phyloP scores from a whole-genome alignment of 2,888 invertebrate genomes.

The Drosophila monieri region DNA sequence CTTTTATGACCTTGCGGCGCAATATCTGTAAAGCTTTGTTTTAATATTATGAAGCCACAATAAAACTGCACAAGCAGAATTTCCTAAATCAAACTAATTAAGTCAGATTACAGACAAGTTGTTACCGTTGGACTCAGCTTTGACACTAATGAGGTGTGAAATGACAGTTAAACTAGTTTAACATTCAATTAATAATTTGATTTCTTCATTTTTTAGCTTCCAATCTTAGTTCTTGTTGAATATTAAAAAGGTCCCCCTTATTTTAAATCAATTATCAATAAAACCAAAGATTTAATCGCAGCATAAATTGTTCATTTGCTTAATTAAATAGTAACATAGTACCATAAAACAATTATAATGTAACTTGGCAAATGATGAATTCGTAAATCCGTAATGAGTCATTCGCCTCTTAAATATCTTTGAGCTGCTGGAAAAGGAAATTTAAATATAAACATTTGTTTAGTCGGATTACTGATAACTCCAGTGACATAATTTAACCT shows the following conservation, averaged over 20 bases:
- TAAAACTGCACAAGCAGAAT: constrained; percentile 13
- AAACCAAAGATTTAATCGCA: constrained; percentile 3
- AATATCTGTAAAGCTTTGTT: constrained; percentile 11
- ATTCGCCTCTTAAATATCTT: background rate
- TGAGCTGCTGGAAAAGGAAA: background rate
- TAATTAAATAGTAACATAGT: background rate
- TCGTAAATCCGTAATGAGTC: background rate
- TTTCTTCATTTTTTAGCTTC: constrained; percentile 21
- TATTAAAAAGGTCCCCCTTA: background rate
- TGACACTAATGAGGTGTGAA: constrained; percentile 68
- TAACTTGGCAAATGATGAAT: background rate
- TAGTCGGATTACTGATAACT: constrained; percentile 24
- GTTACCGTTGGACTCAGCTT: constrained; percentile 32
- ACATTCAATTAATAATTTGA: background rate
- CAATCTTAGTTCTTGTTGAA: constrained; percentile 17
- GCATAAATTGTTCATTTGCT: background rate
- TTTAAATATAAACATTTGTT: constrained; percentile 17
- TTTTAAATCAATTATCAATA: background rate
- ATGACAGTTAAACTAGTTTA: constrained; percentile 60
- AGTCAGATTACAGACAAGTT: constrained; percentile 28
- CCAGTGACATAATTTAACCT: constrained; percentile 8
- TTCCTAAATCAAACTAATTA: constrained; percentile 40
- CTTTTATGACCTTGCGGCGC: constrained; percentile 15
- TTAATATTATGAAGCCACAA: constrained; percentile 10
- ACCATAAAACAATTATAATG: background rate